Conservation (phyloP, 2,888 invertebrate species). For the Andricus quercusramuli region DNA sequence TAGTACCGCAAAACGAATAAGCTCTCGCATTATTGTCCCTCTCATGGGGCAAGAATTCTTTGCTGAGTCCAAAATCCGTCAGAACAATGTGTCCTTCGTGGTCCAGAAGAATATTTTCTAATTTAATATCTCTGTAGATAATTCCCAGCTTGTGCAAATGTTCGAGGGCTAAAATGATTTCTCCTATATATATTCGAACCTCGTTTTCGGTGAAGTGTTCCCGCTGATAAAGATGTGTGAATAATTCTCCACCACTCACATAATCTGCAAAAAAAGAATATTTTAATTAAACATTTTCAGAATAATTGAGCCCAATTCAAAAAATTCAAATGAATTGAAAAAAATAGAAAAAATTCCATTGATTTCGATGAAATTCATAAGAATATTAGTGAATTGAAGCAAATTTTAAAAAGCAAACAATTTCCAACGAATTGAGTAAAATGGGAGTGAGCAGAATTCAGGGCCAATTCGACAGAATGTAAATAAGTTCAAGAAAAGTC, state of each 20-base stretch:
- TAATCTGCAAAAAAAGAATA: constrained; percentile 86
- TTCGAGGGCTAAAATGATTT: constrained; percentile 96
- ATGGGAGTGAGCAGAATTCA: too few species aligned
- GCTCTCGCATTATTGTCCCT: constrained; percentile 88
- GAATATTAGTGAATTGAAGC: too few species aligned
- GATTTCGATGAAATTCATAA: too few species aligned
- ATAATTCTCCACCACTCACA: constrained; percentile 97
- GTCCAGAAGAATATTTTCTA: constrained; percentile 98
- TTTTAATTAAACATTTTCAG: not conserved
- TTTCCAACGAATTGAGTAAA: too few species aligned
- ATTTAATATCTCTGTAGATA: constrained; percentile 98
- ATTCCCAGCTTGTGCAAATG: constrained; percentile 98
- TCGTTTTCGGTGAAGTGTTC: constrained; percentile 95
- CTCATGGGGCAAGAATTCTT: constrained; percentile 90
- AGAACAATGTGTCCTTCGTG: constrained; percentile 96
- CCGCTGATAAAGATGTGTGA: constrained; percentile 96
- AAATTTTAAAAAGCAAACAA: too few species aligned
- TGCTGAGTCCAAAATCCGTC: constrained; percentile 98
- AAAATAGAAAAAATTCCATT: too few species aligned
- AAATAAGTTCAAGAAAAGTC: too few species aligned
- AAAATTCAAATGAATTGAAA: too few species aligned
- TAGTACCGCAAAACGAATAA: constrained; percentile 98
- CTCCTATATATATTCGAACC: constrained; percentile 96
- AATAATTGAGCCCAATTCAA: too few species aligned
- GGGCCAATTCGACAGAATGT: too few species aligned